Base-by-base conservation (phyloP, 2,113 vertebrate genomes). In the Platycercus adscitus region DNA sequence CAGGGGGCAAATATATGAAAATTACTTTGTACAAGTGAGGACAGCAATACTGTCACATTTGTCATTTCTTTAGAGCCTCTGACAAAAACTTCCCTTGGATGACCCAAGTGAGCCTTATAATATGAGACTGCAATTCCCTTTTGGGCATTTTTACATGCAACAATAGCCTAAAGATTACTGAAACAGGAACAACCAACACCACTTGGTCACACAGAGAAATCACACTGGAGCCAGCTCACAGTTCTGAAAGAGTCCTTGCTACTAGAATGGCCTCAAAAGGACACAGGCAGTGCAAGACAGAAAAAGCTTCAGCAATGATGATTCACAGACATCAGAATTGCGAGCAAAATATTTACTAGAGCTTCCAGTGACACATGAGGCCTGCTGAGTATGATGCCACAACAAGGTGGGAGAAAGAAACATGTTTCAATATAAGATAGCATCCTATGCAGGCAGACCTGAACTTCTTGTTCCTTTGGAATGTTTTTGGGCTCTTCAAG, bases 1-100 rank as follows among this genome's bases (percentile, higher is more conserved):
- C 70, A 81, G 61, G 33, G 53, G 50, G 28, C 47, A 94, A 91
- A 93, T 46, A 87, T 5, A 87, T 33, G 43, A 89, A 89, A 95
- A 94, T 91, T 60, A 75, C 65, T 89, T 91, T 26, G 55, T 47
- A 75, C 52, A 84, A 81, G 61, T 26, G 65, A 87, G 65, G 73
- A 89, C 43, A 64, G 39, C 37, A 71, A 58, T 33, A 47, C 26
- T 71, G 75, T 85, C 84, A 95, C 73, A 89, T 83, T 77, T 81
- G 52, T 41, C 65, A 82, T 46, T 56, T 64, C 52, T 81, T 85
- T 37, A 85, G 52, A 89, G 52, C 15, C 65, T 71, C 39, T 68
- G 47, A 85, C 79, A 72, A 91, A 64, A 61, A 91, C 64, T 91
- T 88, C 70, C 53, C 44, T 61, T 87, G 26, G 47, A 94, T 81